These are phyloP conservation scores for Trachops cirrhosus DNA, from an alignment of 2,797 vertebrate genomes.

Conservation along the genomic window DNA sequence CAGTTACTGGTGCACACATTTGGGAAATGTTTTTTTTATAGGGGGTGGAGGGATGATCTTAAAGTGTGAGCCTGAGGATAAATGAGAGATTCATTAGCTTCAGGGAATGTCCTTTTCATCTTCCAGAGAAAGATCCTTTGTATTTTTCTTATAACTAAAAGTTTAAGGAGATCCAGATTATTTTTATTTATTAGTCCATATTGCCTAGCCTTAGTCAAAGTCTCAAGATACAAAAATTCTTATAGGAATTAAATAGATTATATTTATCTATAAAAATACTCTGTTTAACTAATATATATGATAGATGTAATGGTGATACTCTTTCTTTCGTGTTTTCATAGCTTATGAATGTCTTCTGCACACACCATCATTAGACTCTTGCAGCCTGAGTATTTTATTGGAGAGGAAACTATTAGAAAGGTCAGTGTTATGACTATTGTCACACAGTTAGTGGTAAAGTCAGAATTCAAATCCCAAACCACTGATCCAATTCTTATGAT, in stretches of 20 bases:
- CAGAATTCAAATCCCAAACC: not conserved
- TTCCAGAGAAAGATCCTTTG: not conserved
- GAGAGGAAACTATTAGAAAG: not conserved
- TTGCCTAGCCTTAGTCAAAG: not conserved
- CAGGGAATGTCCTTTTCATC: not conserved
- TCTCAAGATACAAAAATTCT: not conserved
- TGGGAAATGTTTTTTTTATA: not conserved
- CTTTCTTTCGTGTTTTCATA: not conserved
- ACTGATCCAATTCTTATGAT: not conserved
- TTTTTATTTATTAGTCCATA: not conserved
- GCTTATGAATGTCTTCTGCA: not conserved
- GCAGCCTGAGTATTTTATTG: not conserved
- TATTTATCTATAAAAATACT: not conserved
- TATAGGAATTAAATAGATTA: not conserved
- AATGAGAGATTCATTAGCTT: not conserved
- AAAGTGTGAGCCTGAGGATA: not conserved
- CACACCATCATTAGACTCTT: not conserved
- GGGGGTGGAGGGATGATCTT: not conserved
- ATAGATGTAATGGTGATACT: not conserved
- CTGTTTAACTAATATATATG: not conserved
- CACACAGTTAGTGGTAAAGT: not conserved
- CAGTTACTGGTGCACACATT: not conserved
- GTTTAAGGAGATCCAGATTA: not conserved
- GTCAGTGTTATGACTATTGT: not conserved
- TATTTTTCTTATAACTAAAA: conserved; percentile 13